phyloP scores from a whole-genome alignment of 2,113 vertebrate species.

The Hypomesus transpacificus region DNA sequence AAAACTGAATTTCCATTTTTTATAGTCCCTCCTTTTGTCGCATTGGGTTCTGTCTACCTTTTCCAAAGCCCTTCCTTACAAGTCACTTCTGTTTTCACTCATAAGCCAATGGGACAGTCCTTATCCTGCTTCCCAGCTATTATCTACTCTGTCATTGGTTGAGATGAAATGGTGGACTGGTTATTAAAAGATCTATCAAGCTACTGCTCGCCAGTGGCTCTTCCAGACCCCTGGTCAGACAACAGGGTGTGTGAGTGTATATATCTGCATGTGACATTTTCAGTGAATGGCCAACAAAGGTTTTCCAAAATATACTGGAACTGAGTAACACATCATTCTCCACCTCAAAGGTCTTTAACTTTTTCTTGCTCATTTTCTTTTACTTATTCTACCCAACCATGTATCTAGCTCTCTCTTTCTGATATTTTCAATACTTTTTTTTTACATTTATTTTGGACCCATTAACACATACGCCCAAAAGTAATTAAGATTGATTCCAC shows the following conservation, averaged over 20 bases:
- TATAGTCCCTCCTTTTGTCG: too few relatives aligned
- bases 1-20: too few relatives aligned
- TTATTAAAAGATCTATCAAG: constrained; percentile 41
- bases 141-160: too few relatives aligned
- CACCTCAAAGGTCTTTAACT: not conserved
- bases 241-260: not conserved
- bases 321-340: not conserved
- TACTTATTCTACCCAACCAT: not conserved
- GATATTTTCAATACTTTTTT: not conserved
- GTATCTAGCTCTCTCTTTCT: not conserved
- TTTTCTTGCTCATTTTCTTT: not conserved
- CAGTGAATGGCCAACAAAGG: not conserved
- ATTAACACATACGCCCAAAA: constrained; percentile 8
- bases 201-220: constrained; percentile 34
- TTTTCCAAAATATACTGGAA: not conserved
- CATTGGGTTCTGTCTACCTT: too few relatives aligned
- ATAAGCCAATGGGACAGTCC: too few relatives aligned
- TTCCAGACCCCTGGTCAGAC: not conserved
- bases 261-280: not conserved
- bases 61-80: too few relatives aligned
- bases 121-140: too few relatives aligned
- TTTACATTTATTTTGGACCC: too few relatives aligned
- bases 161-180: constrained; percentile 46
- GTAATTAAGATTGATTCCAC: constrained; percentile 26
- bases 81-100: too few relatives aligned